Base-by-base conservation (phyloP, 2,888 invertebrate species). In the Aromia moschata region DNA sequence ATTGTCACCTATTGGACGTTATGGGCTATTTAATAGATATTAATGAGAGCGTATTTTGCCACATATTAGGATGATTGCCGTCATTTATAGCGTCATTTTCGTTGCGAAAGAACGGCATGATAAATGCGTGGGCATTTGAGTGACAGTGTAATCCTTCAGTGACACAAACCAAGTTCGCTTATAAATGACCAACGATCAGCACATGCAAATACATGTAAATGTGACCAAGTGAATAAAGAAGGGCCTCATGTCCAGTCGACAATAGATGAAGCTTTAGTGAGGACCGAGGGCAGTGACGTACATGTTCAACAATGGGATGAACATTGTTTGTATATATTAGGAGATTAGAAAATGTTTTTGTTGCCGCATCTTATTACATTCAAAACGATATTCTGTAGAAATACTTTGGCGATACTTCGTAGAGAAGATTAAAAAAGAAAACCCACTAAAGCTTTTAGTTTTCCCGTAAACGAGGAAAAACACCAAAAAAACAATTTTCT, bases 121-220 rank as follows among this genome's bases (percentile, higher is more conserved):
- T 74, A 76, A 74, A 75, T 74, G 74, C 72, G 70, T 73, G 71
- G 72, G 70, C 70, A 74, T 75, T 76, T 78, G 79, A 78, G 70
- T 76, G 79, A 79, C 79, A 77, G 77, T 43, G 72, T 80, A 80
- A 80, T 79, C 79, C 76, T 77, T 78, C 75, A 77, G 74, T 78
- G 79, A 79, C 78, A 78, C 73, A 72, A 66, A 69, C 75, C 76
- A 74, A 74, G 73, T 75, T 76, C 73, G 76, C 75, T 78, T 78
- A 80, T 80, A 80, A 80, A 80, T 79, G 79, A 75, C 77, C 78
- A 74, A 68, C 73, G 77, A 77, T 77, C 74, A 74, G 71, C 75
- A 74, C 74, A 80, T 80, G 79, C 79, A 80, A 79, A 79, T 80
- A 73, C 71, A 80, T 80, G 78, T 76, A 79, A 79, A 79, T 79